Evolutionary conservation across 2,888 invertebrate species (phyloP), one percentile per base, ranked within the genome.

Genomic region (Pterostichus niger): DNA sequence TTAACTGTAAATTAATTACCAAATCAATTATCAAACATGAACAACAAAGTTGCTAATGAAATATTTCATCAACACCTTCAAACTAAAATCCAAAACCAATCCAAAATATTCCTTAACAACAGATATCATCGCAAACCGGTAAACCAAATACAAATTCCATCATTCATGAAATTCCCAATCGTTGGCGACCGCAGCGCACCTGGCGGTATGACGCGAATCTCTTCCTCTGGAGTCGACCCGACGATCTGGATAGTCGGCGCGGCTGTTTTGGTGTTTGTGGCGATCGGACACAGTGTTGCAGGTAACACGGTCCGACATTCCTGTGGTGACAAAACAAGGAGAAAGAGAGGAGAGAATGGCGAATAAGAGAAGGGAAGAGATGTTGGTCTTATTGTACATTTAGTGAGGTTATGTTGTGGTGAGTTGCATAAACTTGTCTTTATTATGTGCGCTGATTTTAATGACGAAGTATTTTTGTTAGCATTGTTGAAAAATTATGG

Each of bases 91-190:
- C 59, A 59, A 59, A 54, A 10, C 59, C 17, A 59, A 59, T 59
- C 7, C 59, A 59, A 59, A 59, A 59, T 24, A 59, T 59, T 59
- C 59, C 24, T 59, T 10, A 59, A 59, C 59, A 59, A 24, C 59
- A 59, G 40, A 40, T 7, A 40, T 40, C 59, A 59, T 59, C 24
- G 59, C 59, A 31, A 64, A 11, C 49, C 49, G 5, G n/a, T 0
- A 11, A n/a, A 49, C 13, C 56, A 17, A 17, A 56, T 56, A 15
- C 56, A 56, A 56, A 56, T 49, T 49, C 56, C 24, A 17, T 56
- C 56, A 56, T 56, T 56, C 13, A 5, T 56, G 56, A 56, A 56
- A 56, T 56, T 56, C 24, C 56, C 56, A 13, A 6, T 9, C 9
- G 9, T 2, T 10, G 56, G 4, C 17, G 17, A 56, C 56, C 56